A percentile compares a stretch with the other conserved stretches of the same genome.
These are phyloP conservation scores for Tetrax tetrax DNA, from an alignment of 2,113 vertebrate species.

Conservation along the genomic window DNA sequence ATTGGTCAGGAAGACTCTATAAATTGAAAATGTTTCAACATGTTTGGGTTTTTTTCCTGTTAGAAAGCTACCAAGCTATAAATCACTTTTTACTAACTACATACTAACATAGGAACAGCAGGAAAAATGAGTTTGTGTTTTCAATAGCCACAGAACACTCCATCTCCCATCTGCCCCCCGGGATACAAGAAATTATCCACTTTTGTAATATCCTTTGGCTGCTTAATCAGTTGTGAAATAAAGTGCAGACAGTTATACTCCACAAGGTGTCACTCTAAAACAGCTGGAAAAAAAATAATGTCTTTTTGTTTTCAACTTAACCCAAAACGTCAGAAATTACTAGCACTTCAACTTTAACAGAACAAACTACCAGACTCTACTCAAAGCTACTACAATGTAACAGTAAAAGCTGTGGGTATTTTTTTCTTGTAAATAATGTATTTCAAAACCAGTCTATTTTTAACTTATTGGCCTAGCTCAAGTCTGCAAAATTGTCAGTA, in stretches of 20 bases:
- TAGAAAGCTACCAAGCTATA: background rate
- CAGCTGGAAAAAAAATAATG: background rate
- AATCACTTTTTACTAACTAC: background rate
- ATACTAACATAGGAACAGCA: background rate
- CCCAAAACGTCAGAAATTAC: background rate
- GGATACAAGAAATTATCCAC: background rate
- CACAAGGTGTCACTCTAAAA: conserved; percentile 58
- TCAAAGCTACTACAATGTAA: background rate
- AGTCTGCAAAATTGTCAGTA: background rate
- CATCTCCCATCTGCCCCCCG: fast-evolving
- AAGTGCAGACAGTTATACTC: background rate
- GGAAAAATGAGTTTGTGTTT: background rate
- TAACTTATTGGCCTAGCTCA: background rate
- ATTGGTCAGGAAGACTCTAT: background rate
- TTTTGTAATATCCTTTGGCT: background rate
- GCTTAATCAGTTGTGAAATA: background rate
- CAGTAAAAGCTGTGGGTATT: background rate
- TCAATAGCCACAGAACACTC: background rate
- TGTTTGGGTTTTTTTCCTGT: background rate
- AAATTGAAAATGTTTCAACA: background rate
- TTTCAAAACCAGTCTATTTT: background rate
- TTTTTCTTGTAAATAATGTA: background rate
- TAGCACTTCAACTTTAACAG: background rate
- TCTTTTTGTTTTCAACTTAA: background rate
- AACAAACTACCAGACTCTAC: background rate